These are phyloP conservation scores for Neolamprologus multifasciatus DNA, from an alignment of 2,797 vertebrate species.

Conservation along the genomic window DNA sequence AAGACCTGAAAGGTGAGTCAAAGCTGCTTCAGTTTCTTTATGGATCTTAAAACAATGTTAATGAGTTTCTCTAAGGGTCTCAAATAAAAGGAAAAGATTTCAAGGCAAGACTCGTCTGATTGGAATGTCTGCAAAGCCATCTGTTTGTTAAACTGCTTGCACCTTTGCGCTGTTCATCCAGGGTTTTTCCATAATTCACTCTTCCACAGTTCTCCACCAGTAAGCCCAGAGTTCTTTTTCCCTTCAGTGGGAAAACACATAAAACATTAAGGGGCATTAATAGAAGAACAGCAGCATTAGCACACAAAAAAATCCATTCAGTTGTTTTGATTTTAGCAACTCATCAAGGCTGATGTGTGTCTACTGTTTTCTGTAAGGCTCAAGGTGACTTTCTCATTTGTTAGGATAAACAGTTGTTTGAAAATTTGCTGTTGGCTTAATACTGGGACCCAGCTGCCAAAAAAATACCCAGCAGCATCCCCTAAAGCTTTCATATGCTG, in stretches of 20 bases:
- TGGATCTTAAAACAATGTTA: background rate
- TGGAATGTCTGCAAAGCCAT: background rate
- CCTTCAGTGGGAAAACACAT: slow-evolving; percentile 62
- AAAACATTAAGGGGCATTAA: background rate
- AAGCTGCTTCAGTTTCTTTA: background rate
- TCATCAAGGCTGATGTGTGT: background rate
- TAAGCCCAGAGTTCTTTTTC: slow-evolving; percentile 79
- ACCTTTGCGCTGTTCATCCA: slow-evolving; percentile 91
- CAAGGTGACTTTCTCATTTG: background rate
- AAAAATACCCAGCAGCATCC: slow-evolving; percentile 13
- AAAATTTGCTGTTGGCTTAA: slow-evolving; percentile 14
- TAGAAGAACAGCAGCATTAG: background rate
- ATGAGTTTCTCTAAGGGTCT: background rate
- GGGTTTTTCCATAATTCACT: slow-evolving; percentile 84
- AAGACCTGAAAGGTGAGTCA: slow-evolving; percentile 76
- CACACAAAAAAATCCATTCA: background rate
- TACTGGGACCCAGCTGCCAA: background rate
- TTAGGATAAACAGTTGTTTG: slow-evolving; percentile 22
- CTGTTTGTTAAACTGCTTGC: background rate
- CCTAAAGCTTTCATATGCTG: slow-evolving; percentile 18
- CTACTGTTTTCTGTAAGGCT: background rate
- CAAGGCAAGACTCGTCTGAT: background rate
- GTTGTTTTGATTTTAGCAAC: background rate
- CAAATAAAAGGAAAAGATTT: background rate
- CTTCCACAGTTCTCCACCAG: slow-evolving; percentile 90